Conservation (phyloP, 1,140 invertebrate species). For the Bombus ignitus region DNA sequence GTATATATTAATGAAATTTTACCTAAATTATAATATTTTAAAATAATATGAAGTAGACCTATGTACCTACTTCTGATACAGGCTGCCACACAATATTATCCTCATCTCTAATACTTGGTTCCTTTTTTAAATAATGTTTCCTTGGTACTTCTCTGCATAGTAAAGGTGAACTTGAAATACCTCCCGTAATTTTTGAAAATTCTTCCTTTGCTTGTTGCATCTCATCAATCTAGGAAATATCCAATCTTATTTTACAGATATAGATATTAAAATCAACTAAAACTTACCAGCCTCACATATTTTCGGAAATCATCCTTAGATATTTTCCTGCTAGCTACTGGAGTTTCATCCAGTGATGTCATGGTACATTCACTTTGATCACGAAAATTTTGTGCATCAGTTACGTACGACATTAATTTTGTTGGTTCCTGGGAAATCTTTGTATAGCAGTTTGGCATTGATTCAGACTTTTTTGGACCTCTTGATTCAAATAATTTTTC, state of each 20-base stretch:
- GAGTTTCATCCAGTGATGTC: constrained; percentile 74
- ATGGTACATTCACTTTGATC: constrained; percentile 72
- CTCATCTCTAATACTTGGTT: constrained; percentile 74
- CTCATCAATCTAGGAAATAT: constrained; percentile 73
- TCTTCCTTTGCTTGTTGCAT: constrained; percentile 77
- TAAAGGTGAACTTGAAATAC: constrained; percentile 68
- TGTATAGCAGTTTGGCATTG: constrained; percentile 66
- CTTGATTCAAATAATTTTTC: constrained; percentile 76
- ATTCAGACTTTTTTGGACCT: constrained; percentile 69
- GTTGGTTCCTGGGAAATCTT: constrained; percentile 70
- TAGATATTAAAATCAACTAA: not conserved
- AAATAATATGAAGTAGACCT: not conserved
- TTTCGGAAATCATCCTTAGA: constrained; percentile 75
- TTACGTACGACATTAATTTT: constrained; percentile 60
- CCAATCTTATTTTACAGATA: not conserved
- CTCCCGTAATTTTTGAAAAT: constrained; percentile 60
- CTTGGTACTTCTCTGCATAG: constrained; percentile 75
- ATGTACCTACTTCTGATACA: constrained; percentile 69
- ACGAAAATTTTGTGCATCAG: constrained; percentile 55
- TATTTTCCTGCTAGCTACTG: constrained; percentile 69
- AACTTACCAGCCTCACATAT: constrained; percentile 79
- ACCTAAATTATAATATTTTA: not conserved
- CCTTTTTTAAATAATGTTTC: constrained; percentile 77
- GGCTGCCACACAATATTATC: constrained; percentile 75
- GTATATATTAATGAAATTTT: not conserved